Base-by-base conservation (phyloP, 2,888 invertebrate species). In the Carcina quercana region DNA sequence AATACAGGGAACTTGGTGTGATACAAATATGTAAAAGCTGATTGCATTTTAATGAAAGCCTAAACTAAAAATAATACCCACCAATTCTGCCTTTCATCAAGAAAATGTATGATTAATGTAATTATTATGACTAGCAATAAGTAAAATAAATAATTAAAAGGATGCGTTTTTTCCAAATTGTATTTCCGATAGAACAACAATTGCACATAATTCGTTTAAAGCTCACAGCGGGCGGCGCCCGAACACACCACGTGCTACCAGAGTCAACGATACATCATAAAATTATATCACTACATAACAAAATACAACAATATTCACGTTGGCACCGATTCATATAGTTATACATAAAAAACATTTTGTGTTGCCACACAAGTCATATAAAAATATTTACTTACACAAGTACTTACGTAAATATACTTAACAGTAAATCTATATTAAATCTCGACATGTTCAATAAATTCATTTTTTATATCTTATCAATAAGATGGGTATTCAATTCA, bases 301-400 rank as follows among this genome's bases (percentile, higher is more conserved):
- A 78, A 76, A 76, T 79, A 82, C 76, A 82, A 80, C 79, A 79
- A 76, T 75, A 68, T 74, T 79, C 71, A 80, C 76, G 79, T 83
- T 83, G 82, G 82, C 82, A 83, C 82, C 82, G 62, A 74, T 74
- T 76, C 61, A 72, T 66, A 74, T 68, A 71, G 53, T 69, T 56
- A 68, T 70, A 73, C 67, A n/a, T n/a, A n/a, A 75, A 74, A 74
- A 80, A 78, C 69, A 72, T 72, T n/a, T 74, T 75, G 80, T 72
- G 76, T 75, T 53, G 50, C 47, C 57, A 65, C 76, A 78, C 78
- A 75, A 73, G 56, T 41, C 42, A 64, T 80, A 82, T 75, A 82
- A 82, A 82, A 82, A 82, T 79, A 80, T 75, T 73, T 69, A 68
- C 76, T 71, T 75, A 78, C n/a, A n/a, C 51, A 69, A 51, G 62